A percentile compares a stretch with the other conserved stretches of the same genome.
Conservation (phyloP, 2,797 vertebrate species). For the Argentina silus region DNA sequence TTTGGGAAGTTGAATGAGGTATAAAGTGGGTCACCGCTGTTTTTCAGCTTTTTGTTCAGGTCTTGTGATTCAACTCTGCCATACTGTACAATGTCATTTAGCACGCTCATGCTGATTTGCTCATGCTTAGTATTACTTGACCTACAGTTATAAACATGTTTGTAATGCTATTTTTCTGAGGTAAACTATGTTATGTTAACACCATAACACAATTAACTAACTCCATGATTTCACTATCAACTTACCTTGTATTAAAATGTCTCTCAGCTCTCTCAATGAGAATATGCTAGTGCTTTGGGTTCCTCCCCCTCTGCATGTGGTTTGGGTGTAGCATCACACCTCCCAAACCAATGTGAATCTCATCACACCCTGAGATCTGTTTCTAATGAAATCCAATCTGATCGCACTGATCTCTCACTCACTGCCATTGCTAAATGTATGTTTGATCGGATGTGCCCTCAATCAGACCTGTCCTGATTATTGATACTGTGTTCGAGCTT, state of each 20-base stretch:
- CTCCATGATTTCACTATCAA: no score
- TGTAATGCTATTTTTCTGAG: conserved; percentile 15
- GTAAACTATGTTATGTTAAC: conserved; percentile 3
- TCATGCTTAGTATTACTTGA: not conserved
- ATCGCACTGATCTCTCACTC: conserved; percentile 31
- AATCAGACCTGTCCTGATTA: conserved; percentile 38
- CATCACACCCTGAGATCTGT: conserved; percentile 39
- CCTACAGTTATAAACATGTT: not conserved
- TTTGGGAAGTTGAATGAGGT: not conserved
- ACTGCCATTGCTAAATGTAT: conserved; percentile 1
- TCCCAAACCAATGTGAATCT: conserved; percentile 44
- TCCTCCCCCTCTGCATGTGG: conserved; percentile 47
- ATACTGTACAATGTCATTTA: not conserved
- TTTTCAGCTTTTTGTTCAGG: not conserved
- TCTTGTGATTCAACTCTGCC: conserved; percentile 7
- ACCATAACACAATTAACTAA: not conserved
- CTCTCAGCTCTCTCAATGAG: no score
- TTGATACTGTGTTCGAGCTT: conserved; percentile 39
- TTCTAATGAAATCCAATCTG: conserved; percentile 32
- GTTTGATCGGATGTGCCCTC: conserved; percentile 22
- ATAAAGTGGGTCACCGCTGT: conserved; percentile 5
- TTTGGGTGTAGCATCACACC: conserved; percentile 66
- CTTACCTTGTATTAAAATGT: no score
- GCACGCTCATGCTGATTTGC: not conserved
- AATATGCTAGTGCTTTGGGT: not conserved